phyloP scores from a whole-genome alignment of 2,113 vertebrate genomes.

The Rhynchomys soricoides region DNA sequence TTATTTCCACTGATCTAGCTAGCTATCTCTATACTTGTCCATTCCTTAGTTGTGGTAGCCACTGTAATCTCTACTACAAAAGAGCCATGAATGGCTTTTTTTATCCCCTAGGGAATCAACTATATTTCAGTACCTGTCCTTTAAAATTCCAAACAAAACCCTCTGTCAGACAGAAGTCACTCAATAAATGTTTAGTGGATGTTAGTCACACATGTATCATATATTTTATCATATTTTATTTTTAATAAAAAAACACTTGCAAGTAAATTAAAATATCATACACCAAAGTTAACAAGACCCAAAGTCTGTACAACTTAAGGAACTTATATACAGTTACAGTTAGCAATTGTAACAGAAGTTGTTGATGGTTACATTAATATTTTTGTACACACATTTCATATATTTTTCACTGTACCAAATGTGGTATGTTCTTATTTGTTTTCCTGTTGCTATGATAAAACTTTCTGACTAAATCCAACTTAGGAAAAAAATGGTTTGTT shows the following conservation, averaged over 20 bases:
- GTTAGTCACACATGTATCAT: background rate
- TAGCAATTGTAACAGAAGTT: background rate
- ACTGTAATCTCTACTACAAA: background rate
- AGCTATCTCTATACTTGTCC: background rate
- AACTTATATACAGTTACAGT: background rate
- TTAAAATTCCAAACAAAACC: background rate
- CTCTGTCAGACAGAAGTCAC: background rate
- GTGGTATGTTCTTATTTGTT: background rate
- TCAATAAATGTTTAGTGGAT: constrained; percentile 25
- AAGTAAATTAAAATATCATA: background rate
- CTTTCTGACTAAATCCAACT: background rate
- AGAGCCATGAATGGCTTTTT: background rate
- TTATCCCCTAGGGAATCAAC: background rate
- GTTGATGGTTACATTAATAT: background rate
- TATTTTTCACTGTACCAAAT: background rate
- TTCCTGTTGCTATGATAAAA: background rate
- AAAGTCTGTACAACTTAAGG: background rate
- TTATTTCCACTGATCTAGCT: background rate
- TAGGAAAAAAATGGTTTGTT: background rate
- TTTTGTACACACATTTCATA: background rate
- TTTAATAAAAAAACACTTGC: background rate
- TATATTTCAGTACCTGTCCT: background rate
- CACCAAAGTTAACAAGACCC: background rate
- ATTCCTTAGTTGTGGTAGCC: background rate
- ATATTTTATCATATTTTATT: background rate